These are phyloP conservation scores for Caenorhabditis zanzibari DNA, from an alignment of 2,888 invertebrate genomes.

Conservation along the genomic window DNA sequence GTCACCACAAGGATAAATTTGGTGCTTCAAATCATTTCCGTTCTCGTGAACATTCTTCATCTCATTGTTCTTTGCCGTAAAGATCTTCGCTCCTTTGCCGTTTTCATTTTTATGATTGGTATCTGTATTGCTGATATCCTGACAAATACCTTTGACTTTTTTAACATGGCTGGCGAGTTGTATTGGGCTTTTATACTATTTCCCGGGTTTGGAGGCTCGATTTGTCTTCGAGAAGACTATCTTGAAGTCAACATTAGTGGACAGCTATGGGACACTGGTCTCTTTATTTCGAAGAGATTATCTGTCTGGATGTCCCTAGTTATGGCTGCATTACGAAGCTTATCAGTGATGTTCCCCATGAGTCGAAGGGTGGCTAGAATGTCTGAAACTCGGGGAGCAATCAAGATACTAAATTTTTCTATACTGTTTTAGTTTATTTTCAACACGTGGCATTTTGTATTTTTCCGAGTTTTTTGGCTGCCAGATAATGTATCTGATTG, in stretches of 20 bases:
- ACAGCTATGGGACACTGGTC: not conserved
- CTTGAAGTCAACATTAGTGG: not conserved
- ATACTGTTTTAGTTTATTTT: too few species aligned
- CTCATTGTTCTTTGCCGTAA: not conserved
- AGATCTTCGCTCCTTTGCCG: not conserved
- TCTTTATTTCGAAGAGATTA: not conserved
- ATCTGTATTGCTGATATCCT: not conserved
- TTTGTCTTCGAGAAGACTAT: not conserved
- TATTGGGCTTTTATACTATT: too few species aligned
- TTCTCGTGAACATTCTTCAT: not conserved
- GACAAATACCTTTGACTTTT: not conserved
- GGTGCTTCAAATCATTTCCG: not conserved
- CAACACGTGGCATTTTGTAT: too few species aligned
- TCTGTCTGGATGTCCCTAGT: not conserved
- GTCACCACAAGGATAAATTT: not conserved
- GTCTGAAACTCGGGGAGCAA: too few species aligned
- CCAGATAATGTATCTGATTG: too few species aligned
- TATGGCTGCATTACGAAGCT: too few species aligned
- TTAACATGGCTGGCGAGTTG: not conserved
- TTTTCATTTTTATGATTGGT: not conserved
- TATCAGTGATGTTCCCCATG: too few species aligned
- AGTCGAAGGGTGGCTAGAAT: too few species aligned
- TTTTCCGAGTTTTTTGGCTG: too few species aligned
- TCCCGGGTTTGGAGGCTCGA: not conserved
- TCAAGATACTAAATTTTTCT: too few species aligned